phyloP scores from a whole-genome alignment of 2,888 invertebrate species.

The Ornithoptera priamus region DNA sequence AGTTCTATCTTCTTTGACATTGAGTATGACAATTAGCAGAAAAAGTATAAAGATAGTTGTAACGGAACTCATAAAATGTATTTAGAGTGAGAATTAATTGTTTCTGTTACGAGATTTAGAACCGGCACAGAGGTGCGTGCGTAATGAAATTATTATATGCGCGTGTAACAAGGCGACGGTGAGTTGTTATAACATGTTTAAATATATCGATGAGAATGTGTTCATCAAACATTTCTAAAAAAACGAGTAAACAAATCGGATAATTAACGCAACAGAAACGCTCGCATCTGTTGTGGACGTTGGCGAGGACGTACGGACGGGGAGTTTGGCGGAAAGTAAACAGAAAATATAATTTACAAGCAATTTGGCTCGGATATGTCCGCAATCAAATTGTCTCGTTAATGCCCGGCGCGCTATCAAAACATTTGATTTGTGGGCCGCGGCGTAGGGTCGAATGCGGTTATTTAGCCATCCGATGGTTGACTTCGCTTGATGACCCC shows the following conservation, averaged over 20 bases:
- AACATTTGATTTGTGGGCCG: conserved; percentile 79
- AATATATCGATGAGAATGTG: conserved; percentile 39
- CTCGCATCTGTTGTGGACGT: conserved; percentile 62
- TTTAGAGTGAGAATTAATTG: conserved; percentile 25
- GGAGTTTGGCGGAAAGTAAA: conserved; percentile 79
- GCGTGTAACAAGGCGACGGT: conserved; percentile 20
- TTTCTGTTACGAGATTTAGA: conserved; percentile 10
- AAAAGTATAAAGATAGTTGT: conserved; percentile 20
- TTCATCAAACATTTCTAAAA: conserved; percentile 52
- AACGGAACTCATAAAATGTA: conserved; percentile 17
- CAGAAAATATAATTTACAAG: conserved; percentile 81
- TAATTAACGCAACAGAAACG: conserved; percentile 70
- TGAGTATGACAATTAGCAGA: conserved; percentile 15
- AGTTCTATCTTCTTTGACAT: conserved; percentile 2
- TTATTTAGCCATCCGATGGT: conserved; percentile 71
- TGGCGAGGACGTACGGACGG: conserved; percentile 57
- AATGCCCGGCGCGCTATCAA: conserved; percentile 77
- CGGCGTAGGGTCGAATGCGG: conserved; percentile 58
- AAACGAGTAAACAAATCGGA: conserved; percentile 59
- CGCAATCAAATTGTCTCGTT: conserved; percentile 81
- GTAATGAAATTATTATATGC: conserved; percentile 30
- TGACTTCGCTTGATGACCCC: conserved; percentile 66
- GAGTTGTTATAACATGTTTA: conserved; percentile 28
- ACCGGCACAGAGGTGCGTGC: conserved; percentile 10
- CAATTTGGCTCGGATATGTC: conserved; percentile 79